Conservation (phyloP, 53 echinoderm and acorn worm genomes). For the Apostichopus leukothele region DNA sequence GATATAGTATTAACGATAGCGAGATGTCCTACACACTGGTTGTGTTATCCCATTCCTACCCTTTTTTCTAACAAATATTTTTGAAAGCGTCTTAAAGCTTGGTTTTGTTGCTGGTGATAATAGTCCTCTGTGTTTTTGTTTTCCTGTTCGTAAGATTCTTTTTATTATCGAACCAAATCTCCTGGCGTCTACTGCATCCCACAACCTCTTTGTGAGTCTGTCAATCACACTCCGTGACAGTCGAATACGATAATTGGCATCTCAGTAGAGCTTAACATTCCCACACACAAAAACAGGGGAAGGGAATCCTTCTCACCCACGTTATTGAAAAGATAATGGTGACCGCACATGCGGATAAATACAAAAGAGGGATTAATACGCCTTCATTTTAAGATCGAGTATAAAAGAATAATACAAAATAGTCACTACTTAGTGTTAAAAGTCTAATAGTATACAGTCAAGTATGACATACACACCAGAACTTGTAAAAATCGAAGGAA, state of each 20-base stretch:
- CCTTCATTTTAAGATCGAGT: too few relatives aligned
- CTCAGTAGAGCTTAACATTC: neutral
- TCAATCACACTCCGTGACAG: constrained; percentile 19
- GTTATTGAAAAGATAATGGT: neutral
- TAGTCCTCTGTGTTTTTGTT: neutral
- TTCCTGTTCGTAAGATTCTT: neutral
- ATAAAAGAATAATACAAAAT: too few relatives aligned
- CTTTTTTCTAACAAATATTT: neutral
- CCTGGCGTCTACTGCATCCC: neutral
- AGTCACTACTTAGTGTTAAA: too few relatives aligned
- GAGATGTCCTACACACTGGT: too few relatives aligned
- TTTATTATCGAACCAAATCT: neutral
- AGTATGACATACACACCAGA: too few relatives aligned
- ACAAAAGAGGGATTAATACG: too few relatives aligned
- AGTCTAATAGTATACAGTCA: too few relatives aligned
- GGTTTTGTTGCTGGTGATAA: neutral
- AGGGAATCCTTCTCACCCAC: neutral
- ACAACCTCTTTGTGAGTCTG: neutral
- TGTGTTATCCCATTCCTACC: neutral
- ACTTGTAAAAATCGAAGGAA: too few relatives aligned
- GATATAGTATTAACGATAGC: too few relatives aligned
- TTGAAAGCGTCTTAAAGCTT: neutral
- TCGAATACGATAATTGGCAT: constrained; percentile 6
- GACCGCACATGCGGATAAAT: neutral
- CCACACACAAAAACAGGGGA: neutral